A percentile compares a stretch with the other conserved stretches of the same genome.
Conservation (phyloP, 2,888 invertebrate species). For the Yponomeuta plumbellus region DNA sequence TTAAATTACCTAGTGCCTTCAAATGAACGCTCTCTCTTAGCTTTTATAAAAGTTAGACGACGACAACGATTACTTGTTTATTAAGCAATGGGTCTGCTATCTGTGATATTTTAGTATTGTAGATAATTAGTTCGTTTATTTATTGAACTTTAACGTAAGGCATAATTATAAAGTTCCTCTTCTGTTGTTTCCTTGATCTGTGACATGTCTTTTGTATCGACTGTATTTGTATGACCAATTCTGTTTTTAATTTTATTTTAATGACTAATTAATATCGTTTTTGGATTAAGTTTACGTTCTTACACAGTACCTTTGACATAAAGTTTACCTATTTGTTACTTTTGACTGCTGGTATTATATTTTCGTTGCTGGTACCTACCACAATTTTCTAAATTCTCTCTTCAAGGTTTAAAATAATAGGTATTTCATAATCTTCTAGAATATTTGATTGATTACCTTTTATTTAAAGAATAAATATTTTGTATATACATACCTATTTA, state of each 20-base stretch:
- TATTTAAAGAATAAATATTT: slow-evolving; percentile 21
- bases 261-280: neutral
- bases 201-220: slow-evolving; percentile 9
- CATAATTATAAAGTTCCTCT: slow-evolving; percentile 53
- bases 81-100: slow-evolving; percentile 74
- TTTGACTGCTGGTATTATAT: neutral
- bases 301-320: neutral
- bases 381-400: neutral
- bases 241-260: slow-evolving; percentile 2
- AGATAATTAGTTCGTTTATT: slow-evolving; percentile 67
- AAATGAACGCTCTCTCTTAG: slow-evolving; percentile 18
- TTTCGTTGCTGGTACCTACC: neutral
- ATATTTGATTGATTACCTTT: neutral
- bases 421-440: neutral
- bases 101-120: slow-evolving; percentile 76
- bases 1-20: slow-evolving; percentile 8
- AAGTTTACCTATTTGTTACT: neutral
- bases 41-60: slow-evolving; percentile 60
- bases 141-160: slow-evolving; percentile 62
- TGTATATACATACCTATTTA: slow-evolving; percentile 11
- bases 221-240: slow-evolving; percentile 34
- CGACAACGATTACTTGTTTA: slow-evolving; percentile 40
- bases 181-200: slow-evolving; percentile 22
- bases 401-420: neutral
- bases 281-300: neutral